Evolutionary conservation across 2,113 vertebrate genomes (phyloP).

Genomic region (Megaceryle maxima): DNA sequence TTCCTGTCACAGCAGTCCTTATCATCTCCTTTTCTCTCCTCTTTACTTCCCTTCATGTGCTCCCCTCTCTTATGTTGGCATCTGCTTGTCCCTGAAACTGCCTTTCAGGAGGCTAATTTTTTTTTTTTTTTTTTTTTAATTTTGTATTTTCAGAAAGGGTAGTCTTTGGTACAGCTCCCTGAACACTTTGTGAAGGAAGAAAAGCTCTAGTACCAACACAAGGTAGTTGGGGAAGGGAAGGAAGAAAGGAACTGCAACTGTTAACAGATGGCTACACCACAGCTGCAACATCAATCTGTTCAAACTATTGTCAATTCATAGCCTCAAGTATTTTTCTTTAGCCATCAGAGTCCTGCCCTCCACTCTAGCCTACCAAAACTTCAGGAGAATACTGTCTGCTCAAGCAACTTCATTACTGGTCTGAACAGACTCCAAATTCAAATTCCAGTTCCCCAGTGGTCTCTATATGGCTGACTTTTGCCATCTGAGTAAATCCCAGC

Average conservation of each 20-base stretch:
- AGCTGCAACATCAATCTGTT: background rate
- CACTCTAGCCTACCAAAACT: background rate
- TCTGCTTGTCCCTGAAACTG: background rate
- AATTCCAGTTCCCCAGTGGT: background rate
- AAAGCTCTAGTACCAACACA: background rate
- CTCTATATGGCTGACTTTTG: background rate
- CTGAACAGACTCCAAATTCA: background rate
- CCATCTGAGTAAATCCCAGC: background rate
- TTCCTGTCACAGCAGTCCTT: background rate
- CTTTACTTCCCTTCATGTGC: background rate
- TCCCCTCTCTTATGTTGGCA: background rate
- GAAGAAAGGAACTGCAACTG: background rate
- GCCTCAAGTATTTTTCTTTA: background rate
- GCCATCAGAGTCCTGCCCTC: background rate
- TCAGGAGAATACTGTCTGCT: background rate
- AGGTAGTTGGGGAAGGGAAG: background rate
- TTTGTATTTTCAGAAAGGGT: background rate
- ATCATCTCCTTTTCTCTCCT: background rate
- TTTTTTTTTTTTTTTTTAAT: background rate
- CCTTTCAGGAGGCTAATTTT: background rate
- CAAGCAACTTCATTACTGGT: background rate
- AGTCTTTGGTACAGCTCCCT: background rate
- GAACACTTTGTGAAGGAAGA: background rate
- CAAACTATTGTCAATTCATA: background rate
- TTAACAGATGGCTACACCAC: background rate